These are phyloP conservation scores for Patella vulgata DNA, from an alignment of 1,140 invertebrate genomes.

Conservation along the genomic window DNA sequence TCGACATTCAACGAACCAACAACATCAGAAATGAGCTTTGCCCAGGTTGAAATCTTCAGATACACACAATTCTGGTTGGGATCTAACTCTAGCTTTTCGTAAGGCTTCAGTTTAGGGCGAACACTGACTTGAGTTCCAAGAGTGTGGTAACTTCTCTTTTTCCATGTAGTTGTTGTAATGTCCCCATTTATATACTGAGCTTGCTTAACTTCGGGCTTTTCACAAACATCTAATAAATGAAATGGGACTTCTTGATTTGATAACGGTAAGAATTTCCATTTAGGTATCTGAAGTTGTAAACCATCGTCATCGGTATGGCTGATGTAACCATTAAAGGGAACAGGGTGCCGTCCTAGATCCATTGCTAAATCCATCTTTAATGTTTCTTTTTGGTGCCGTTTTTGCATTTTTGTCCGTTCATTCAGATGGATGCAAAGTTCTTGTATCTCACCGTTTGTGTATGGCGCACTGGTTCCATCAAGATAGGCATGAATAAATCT, in stretches of 20 bases:
- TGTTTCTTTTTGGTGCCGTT: slow-evolving; percentile 32
- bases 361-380: slow-evolving; percentile 18
- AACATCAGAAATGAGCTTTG: too few species aligned
- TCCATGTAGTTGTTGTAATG: neutral
- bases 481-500: slow-evolving; percentile 42
- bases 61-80: too few species aligned
- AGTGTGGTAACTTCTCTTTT: neutral
- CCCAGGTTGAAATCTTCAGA: too few species aligned
- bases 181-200: too few species aligned
- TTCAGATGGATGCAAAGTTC: slow-evolving; percentile 36
- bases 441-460: slow-evolving; percentile 32
- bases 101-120: neutral
- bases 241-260: slow-evolving; percentile 27
- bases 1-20: too few species aligned
- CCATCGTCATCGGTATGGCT: slow-evolving; percentile 22
- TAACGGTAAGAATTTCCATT: slow-evolving; percentile 17
- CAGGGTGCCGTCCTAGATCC: slow-evolving; percentile 18
- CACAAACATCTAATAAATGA: slow-evolving; percentile 30
- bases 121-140: neutral
- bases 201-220: slow-evolving; percentile 18
- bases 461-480: slow-evolving; percentile 20
- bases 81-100: neutral
- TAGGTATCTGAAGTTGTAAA: slow-evolving; percentile 27
- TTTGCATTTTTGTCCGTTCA: slow-evolving; percentile 27
- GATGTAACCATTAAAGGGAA: slow-evolving; percentile 29